Conservation (phyloP, 2,113 vertebrate species). For the Sylvicapra grimmia region DNA sequence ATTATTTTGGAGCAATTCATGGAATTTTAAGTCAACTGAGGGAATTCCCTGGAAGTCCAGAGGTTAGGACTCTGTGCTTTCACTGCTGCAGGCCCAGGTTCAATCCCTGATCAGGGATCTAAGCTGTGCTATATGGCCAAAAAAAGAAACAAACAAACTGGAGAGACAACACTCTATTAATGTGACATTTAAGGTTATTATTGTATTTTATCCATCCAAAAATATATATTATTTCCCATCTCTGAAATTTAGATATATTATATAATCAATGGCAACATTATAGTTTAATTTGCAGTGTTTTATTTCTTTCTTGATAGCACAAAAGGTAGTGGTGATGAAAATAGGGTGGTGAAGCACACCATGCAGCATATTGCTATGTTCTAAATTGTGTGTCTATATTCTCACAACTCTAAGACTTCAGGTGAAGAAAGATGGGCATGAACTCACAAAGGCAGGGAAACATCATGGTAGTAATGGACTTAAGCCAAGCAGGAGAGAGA, state of each 20-base stretch:
- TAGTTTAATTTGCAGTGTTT: neutral
- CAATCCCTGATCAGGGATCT: neutral
- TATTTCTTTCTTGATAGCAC: neutral
- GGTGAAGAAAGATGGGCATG: neutral
- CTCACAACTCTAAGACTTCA: neutral
- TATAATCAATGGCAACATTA: neutral
- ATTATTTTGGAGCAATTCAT: neutral
- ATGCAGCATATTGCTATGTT: neutral
- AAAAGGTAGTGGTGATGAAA: neutral
- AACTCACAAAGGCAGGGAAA: neutral
- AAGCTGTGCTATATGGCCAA: neutral
- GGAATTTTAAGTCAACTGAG: neutral
- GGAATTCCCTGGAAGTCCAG: neutral
- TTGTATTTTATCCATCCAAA: neutral
- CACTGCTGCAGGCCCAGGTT: neutral
- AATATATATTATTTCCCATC: neutral
- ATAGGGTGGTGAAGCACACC: neutral
- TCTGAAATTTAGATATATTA: neutral
- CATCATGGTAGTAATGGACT: neutral
- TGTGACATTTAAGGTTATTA: neutral
- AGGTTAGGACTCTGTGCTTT: neutral
- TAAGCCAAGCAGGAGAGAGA: neutral
- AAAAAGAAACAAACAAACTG: neutral
- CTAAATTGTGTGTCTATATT: neutral
- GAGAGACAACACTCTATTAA: neutral